Evolutionary conservation across 1,140 invertebrate genomes (phyloP).

Genomic region (Vollenhovia emeryi): DNA sequence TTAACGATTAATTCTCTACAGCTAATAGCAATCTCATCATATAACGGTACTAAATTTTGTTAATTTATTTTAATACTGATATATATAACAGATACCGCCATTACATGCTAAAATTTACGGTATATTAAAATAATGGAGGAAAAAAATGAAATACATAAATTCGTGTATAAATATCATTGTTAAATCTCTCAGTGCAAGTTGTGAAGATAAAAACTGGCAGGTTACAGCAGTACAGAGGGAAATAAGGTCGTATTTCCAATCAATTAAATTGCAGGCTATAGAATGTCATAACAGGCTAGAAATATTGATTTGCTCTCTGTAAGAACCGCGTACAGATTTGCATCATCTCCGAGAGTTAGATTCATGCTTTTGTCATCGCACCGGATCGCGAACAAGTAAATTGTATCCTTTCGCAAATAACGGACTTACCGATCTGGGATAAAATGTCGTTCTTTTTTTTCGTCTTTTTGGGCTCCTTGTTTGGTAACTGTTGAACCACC

Average conservation of each 20-base stretch:
- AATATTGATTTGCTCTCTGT: conserved; percentile 53
- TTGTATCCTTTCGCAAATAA: conserved; percentile 10
- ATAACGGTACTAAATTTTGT: not conserved
- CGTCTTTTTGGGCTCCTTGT: conserved; percentile 85
- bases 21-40: not conserved
- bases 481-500: conserved; percentile 62
- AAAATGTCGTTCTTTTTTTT: conserved; percentile 85
- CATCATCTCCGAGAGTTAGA: not conserved
- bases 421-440: conserved; percentile 84
- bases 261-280: conserved; percentile 51
- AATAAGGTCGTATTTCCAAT: conserved; percentile 45
- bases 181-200: not conserved
- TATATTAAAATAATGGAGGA: not conserved
- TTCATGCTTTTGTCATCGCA: not conserved
- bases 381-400: not conserved
- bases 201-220: not conserved
- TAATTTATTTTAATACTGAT: not conserved
- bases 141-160: not conserved
- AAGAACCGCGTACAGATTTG: conserved; percentile 1
- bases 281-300: conserved; percentile 1
- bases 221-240: not conserved
- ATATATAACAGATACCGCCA: too few species aligned
- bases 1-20: not conserved
- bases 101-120: not conserved
- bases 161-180: not conserved